A percentile compares a stretch with the other conserved stretches of the same genome.
Conservation (phyloP, 2,113 vertebrate genomes). For the Myanophis thanlyinensis region DNA sequence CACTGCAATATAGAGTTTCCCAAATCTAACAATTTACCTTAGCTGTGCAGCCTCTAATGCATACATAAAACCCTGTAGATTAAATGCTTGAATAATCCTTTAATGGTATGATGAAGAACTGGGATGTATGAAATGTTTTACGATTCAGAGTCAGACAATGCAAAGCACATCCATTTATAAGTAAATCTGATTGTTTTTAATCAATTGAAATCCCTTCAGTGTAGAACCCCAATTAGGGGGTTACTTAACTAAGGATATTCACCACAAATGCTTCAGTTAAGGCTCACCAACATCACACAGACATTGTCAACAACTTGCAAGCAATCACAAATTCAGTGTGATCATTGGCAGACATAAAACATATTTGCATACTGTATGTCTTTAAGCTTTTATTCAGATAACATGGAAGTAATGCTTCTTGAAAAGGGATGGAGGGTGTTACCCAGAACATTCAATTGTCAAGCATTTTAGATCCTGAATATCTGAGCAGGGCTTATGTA, state of each 20-base stretch:
- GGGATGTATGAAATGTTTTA: background rate
- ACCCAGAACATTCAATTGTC: background rate
- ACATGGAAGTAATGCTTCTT: background rate
- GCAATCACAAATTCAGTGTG: background rate
- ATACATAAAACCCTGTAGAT: background rate
- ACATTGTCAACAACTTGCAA: background rate
- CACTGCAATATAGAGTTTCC: background rate
- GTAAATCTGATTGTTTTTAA: background rate
- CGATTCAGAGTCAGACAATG: background rate
- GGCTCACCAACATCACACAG: background rate
- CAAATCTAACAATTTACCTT: background rate
- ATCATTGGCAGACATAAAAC: background rate
- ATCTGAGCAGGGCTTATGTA: background rate
- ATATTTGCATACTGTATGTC: background rate
- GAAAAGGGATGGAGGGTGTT: background rate
- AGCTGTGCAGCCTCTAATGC: background rate
- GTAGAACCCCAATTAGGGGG: background rate
- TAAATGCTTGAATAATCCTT: background rate
- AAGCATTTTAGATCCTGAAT: background rate
- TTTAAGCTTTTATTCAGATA: background rate
- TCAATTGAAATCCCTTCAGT: background rate
- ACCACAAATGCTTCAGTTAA: background rate
- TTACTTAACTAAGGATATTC: background rate
- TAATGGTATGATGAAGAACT: background rate
- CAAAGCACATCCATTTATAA: background rate